Percentiles rank a stretch among this genome's conserved stretches.
These are phyloP conservation scores for Cynopterus brachyotis DNA, from an alignment of 2,113 vertebrate genomes.

Conservation along the genomic window DNA sequence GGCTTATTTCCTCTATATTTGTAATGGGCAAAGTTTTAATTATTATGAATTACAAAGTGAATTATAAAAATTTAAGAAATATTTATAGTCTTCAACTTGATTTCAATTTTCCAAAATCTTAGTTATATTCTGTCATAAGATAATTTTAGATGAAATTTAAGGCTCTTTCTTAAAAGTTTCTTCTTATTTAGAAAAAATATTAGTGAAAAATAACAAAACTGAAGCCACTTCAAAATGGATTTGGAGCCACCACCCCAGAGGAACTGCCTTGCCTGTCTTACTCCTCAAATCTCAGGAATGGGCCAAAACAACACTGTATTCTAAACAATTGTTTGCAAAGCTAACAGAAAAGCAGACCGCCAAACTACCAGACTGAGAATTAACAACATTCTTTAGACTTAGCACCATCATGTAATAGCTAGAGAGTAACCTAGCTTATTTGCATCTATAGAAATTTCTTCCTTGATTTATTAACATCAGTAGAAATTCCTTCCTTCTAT, in stretches of 20 bases:
- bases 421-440: neutral
- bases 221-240: neutral
- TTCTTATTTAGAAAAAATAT: conserved; percentile 23
- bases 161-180: neutral
- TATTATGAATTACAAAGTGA: neutral
- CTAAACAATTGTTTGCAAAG: neutral
- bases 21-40: conserved; percentile 4
- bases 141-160: conserved; percentile 1
- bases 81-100: neutral
- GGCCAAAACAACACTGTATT: neutral
- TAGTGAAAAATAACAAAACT: neutral
- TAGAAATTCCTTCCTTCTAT: neutral
- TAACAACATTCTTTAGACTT: neutral
- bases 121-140: neutral
- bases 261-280: neutral
- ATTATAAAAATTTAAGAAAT: neutral
- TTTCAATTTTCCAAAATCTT: conserved; percentile 41
- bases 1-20: conserved; percentile 21
- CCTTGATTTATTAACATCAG: neutral
- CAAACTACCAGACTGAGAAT: neutral
- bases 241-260: neutral
- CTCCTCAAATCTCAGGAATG: neutral
- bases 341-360: neutral
- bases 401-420: neutral
- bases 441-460: neutral